Evolutionary conservation across 2,888 invertebrate genomes (phyloP).

Genomic region (Entomobrya proxima): DNA sequence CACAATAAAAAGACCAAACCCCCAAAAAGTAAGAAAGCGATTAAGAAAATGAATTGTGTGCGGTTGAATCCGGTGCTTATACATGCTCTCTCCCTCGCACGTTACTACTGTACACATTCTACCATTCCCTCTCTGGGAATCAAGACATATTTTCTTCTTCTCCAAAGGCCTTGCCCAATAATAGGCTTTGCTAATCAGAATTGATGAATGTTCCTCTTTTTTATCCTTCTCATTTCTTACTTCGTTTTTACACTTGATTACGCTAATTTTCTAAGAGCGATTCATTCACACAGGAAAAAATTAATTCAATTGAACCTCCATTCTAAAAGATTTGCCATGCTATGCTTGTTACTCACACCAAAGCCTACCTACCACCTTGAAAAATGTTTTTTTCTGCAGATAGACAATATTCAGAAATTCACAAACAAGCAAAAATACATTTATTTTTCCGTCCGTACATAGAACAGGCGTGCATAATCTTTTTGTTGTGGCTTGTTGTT

Average conservation of each 20-base stretch:
- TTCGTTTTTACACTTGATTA: constrained; percentile 21
- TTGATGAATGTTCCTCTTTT: constrained; percentile 46
- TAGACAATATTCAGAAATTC: background rate
- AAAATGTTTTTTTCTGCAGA: background rate
- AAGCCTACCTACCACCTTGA: constrained; percentile 10
- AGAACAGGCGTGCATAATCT: constrained; percentile 3
- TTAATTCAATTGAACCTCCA: background rate
- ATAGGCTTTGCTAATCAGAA: constrained; percentile 54
- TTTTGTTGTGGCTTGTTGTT: constrained; percentile 35
- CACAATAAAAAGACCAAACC: constrained; percentile 38
- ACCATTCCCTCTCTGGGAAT: background rate
- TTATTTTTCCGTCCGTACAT: background rate
- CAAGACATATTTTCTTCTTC: constrained; percentile 27
- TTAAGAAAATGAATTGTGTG: constrained; percentile 48
- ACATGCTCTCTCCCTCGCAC: background rate
- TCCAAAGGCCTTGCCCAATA: constrained; percentile 45
- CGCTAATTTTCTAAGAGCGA: constrained; percentile 17
- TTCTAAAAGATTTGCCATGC: too few species aligned
- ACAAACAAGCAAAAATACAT: background rate
- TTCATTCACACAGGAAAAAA: constrained; percentile 18
- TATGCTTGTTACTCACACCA: too few species aligned
- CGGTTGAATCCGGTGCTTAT: background rate
- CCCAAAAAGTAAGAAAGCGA: constrained; percentile 38
- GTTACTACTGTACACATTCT: background rate
- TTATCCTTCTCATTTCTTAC: background rate